These are phyloP conservation scores for Aurelia coerulea DNA, from an alignment of 30 jellyfish, hydroid and myxozoan genomes.

Conservation along the genomic window DNA sequence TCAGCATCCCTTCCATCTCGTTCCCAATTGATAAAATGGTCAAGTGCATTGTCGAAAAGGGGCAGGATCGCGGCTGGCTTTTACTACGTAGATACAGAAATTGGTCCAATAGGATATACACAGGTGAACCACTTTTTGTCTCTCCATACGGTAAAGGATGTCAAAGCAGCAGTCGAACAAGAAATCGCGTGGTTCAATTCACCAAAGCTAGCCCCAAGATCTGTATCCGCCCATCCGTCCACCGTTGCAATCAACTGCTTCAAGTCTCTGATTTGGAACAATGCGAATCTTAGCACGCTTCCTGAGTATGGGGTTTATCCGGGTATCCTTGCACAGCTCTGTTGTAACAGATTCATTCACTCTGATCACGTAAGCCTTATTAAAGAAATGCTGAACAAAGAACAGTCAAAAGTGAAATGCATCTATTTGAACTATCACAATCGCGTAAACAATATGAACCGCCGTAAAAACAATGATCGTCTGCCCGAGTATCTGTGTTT, in stretches of 20 bases:
- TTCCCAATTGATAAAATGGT: slow-evolving; percentile 18
- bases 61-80: slow-evolving; percentile 23
- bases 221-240: slow-evolving; percentile 4
- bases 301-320: slow-evolving; percentile 14
- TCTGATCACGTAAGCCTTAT: slow-evolving; percentile 2
- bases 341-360: slow-evolving; percentile 15
- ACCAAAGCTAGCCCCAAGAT: slow-evolving; percentile 11
- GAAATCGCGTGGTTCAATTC: slow-evolving; percentile 22
- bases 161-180: slow-evolving; percentile 25
- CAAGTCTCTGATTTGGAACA: not conserved
- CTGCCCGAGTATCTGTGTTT: slow-evolving; percentile 8
- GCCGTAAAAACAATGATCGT: not conserved
- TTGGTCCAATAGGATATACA: slow-evolving; percentile 13
- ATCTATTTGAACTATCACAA: slow-evolving; percentile 11
- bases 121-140: slow-evolving; percentile 23
- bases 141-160: slow-evolving; percentile 12
- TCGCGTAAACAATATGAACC: not conserved
- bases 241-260: slow-evolving; percentile 27
- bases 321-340: slow-evolving; percentile 16
- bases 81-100: slow-evolving; percentile 5
- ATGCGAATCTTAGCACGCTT: not conserved
- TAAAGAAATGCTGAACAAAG: slow-evolving; percentile 11
- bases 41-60: slow-evolving; percentile 4
- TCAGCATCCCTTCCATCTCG: slow-evolving; percentile 15
- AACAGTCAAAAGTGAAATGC: not conserved